These are phyloP conservation scores for Stichopus chloronotus DNA, from an alignment of 35 echinoderm and acorn worm species.

Conservation along the genomic window DNA sequence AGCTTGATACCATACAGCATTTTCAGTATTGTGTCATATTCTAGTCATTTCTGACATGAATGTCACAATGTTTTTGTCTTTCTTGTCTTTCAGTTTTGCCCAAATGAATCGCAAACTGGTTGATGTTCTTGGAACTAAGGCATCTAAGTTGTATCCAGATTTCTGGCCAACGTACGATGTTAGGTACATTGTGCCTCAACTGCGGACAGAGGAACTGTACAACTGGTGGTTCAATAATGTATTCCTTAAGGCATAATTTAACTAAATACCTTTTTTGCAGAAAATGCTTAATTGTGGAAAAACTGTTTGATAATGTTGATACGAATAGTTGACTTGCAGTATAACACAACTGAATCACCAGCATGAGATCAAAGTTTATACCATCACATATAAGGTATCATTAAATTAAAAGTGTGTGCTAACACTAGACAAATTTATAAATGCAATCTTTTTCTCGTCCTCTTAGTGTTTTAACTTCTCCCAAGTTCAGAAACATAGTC, in stretches of 20 bases:
- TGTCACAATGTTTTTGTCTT: too few relatives aligned
- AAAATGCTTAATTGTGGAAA: neutral
- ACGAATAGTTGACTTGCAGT: too few relatives aligned
- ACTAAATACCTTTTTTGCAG: neutral
- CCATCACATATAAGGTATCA: too few relatives aligned
- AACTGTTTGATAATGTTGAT: too few relatives aligned
- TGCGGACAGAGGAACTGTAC: conserved; percentile 47
- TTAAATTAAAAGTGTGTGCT: too few relatives aligned
- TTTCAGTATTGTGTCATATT: too few relatives aligned
- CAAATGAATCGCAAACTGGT: conserved; percentile 71
- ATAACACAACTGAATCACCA: neutral
- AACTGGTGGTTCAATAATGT: conserved; percentile 49
- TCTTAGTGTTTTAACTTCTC: too few relatives aligned
- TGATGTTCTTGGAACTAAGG: conserved; percentile 60
- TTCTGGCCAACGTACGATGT: conserved; percentile 79
- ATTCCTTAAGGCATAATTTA: conserved; percentile 37
- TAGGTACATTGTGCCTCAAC: conserved; percentile 51
- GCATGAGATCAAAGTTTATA: neutral
- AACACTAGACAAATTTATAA: too few relatives aligned
- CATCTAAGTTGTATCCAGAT: conserved; percentile 75
- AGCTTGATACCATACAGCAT: too few relatives aligned
- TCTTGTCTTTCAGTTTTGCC: conserved; percentile 55
- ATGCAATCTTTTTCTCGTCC: too few relatives aligned
- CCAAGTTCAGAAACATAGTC: too few relatives aligned
- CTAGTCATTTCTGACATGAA: too few relatives aligned